phyloP scores from a whole-genome alignment of 2,888 invertebrate genomes.

The Sphaerophoria rueppellii region DNA sequence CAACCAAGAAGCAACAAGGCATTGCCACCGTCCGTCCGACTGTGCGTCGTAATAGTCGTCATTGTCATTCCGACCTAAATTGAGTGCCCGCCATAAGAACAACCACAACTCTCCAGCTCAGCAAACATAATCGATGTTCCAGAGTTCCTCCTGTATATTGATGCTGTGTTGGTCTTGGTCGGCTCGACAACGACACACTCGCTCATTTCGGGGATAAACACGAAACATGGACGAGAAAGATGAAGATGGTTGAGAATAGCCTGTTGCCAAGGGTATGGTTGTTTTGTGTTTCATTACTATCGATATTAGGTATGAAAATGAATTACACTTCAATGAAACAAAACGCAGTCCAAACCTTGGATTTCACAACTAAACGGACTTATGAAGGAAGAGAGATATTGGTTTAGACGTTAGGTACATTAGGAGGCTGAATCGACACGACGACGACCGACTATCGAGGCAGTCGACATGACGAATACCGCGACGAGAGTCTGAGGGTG shows the following conservation, averaged over 20 bases:
- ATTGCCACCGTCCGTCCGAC: not conserved
- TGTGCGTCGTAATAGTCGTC: not conserved
- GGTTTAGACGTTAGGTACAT: not conserved
- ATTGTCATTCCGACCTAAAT: slow-evolving; percentile 7
- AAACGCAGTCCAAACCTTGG: slow-evolving; percentile 13
- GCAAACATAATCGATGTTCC: slow-evolving; percentile 57
- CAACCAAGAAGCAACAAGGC: slow-evolving; percentile 57
- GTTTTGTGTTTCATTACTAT: slow-evolving; percentile 54
- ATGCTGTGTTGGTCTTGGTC: slow-evolving; percentile 43
- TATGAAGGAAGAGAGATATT: not conserved
- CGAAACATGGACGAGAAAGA: not conserved
- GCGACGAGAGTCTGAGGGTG: slow-evolving; percentile 19
- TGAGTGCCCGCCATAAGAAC: slow-evolving; percentile 32
- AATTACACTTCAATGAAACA: slow-evolving; percentile 38
- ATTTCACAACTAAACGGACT: slow-evolving; percentile 39
- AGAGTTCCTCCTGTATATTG: not conserved
- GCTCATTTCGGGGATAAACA: not conserved
- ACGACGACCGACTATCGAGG: not conserved
- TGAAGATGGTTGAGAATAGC: slow-evolving; percentile 10
- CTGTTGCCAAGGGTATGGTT: not conserved
- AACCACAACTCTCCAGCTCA: slow-evolving; percentile 38
- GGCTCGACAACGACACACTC: slow-evolving; percentile 20
- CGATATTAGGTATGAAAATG: slow-evolving; percentile 51
- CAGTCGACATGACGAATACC: not conserved
- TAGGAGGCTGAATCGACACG: not conserved